A percentile compares a stretch with the other conserved stretches of the same genome.
These are phyloP conservation scores for Erebia epiphron DNA, from an alignment of 2,888 invertebrate genomes.

Conservation along the genomic window DNA sequence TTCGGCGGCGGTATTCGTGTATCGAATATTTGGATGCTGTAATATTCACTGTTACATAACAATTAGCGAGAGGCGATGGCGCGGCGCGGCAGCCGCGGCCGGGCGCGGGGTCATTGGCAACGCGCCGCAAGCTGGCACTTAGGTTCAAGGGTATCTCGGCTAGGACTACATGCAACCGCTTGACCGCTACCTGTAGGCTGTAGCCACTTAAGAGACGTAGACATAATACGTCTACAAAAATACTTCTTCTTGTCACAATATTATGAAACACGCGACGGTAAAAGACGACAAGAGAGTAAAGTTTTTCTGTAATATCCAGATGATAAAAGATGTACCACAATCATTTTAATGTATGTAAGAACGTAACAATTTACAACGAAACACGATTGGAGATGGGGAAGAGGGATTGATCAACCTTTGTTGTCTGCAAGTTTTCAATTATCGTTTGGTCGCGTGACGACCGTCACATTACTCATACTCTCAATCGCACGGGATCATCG, in stretches of 20 bases:
- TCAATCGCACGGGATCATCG: slow-evolving; percentile 4
- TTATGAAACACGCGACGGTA: too few species aligned
- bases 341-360: too few species aligned
- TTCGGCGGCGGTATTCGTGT: slow-evolving; percentile 44
- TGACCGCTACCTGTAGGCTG: slow-evolving; percentile 25
- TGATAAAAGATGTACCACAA: too few species aligned
- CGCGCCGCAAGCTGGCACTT: slow-evolving; percentile 82
- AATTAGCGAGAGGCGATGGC: slow-evolving; percentile 68
- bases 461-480: slow-evolving; percentile 14
- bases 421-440: slow-evolving; percentile 15
- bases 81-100: slow-evolving; percentile 63
- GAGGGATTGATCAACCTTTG: slow-evolving; percentile 8
- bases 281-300: too few species aligned
- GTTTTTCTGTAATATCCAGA: too few species aligned
- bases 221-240: not conserved
- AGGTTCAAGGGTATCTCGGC: slow-evolving; percentile 80
- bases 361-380: not conserved
- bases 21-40: slow-evolving; percentile 60
- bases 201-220: not conserved
- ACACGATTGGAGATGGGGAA: slow-evolving; percentile 2
- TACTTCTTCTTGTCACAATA: not conserved
- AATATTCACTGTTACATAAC: slow-evolving; percentile 76
- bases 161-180: slow-evolving; percentile 64
- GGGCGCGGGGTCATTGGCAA: slow-evolving; percentile 85
- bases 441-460: not conserved